Percentiles rank a stretch among this genome's conserved stretches.
Evolutionary conservation across 64 coral and sea anemone species (phyloP).

Genomic region (Montipora capricornis): DNA sequence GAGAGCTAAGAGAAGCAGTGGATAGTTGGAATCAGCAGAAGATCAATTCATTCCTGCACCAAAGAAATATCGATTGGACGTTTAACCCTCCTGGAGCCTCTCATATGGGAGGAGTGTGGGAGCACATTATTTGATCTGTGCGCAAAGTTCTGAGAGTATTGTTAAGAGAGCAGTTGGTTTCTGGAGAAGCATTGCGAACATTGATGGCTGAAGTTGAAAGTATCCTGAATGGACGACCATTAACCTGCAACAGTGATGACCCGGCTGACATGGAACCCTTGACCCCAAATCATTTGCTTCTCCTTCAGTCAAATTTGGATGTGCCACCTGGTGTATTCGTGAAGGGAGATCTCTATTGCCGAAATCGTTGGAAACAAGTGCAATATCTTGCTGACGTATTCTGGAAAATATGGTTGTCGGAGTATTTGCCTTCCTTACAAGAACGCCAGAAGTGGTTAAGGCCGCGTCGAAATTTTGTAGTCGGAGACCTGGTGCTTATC

Average conservation of each 20-base stretch:
- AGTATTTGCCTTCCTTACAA: too few species aligned
- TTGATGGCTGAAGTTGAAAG: not conserved
- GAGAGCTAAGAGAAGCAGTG: not conserved
- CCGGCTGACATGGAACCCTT: too few species aligned
- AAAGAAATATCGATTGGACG: constrained; percentile 22
- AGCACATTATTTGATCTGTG: constrained; percentile 63
- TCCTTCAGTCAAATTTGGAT: too few species aligned
- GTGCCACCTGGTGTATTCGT: too few species aligned
- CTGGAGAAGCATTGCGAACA: not conserved
- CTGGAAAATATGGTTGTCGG: too few species aligned
- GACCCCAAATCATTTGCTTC: too few species aligned
- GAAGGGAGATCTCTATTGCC: too few species aligned
- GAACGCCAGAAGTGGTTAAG: too few species aligned
- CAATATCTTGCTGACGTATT: too few species aligned
- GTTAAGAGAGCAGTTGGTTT: constrained; percentile 5
- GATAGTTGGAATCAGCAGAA: not conserved
- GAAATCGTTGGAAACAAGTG: too few species aligned
- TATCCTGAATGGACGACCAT: too few species aligned
- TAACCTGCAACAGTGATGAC: too few species aligned
- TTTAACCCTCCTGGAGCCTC: constrained; percentile 13
- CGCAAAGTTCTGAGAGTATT: constrained; percentile 24
- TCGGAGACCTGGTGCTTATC: constrained; percentile 37
- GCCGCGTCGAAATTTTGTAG: not conserved
- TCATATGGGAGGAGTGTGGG: constrained; percentile 63
- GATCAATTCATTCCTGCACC: not conserved